Evolutionary conservation across 2,113 vertebrate genomes (phyloP).

Genomic region (Panthera tigris): DNA sequence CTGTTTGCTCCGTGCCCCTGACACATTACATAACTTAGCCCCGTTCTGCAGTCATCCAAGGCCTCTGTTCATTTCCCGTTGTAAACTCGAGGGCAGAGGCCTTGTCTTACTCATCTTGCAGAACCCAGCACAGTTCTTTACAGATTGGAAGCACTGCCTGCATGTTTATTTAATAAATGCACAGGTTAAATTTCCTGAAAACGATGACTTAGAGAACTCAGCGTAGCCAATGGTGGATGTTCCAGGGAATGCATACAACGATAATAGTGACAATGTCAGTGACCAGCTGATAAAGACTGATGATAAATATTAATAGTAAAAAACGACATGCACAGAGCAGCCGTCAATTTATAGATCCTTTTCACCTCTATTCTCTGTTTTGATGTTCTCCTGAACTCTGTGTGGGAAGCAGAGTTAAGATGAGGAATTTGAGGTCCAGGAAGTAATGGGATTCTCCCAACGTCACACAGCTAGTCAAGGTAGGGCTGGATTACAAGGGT

Average conservation of each 20-base stretch:
- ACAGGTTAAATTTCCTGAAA: neutral
- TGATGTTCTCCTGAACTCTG: neutral
- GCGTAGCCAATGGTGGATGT: neutral
- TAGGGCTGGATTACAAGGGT: neutral
- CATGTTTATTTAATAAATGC: conserved; percentile 61
- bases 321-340: neutral
- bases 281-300: neutral
- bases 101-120: conserved; percentile 40
- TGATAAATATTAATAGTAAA: conserved; percentile 1
- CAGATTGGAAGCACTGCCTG: neutral
- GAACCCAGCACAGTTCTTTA: neutral
- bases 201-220: neutral
- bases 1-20: neutral
- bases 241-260: neutral
- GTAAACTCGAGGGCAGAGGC: conserved; percentile 60
- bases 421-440: neutral
- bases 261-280: neutral
- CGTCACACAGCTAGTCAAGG: neutral
- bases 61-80: conserved; percentile 20
- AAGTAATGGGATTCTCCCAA: neutral
- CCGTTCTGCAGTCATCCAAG: neutral
- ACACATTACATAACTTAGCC: neutral
- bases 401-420: neutral
- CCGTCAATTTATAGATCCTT: neutral
- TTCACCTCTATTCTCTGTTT: neutral